phyloP scores from a whole-genome alignment of 2,113 vertebrate genomes.

The Lethenteron camtschaticum region DNA sequence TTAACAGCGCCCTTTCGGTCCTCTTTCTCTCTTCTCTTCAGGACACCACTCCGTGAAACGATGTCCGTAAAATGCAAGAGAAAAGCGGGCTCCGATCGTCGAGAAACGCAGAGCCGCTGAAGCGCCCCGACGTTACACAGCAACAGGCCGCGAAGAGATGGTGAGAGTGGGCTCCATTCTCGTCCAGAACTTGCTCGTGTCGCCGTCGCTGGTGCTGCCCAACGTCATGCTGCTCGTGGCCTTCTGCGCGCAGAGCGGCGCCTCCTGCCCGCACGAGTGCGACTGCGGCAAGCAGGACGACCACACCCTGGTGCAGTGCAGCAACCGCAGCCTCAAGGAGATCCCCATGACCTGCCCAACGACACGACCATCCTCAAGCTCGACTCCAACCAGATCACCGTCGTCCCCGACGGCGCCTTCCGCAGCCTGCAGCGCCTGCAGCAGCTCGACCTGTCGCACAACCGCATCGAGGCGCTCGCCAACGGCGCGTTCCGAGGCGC shows the following conservation, averaged over 20 bases:
- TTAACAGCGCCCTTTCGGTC: no score
- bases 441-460: constrained; percentile 83
- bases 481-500: constrained; percentile 55
- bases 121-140: no score
- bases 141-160: no score
- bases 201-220: constrained; percentile 25
- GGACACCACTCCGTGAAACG: no score
- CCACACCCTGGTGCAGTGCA: constrained; percentile 64
- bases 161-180: no score
- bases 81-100: no score
- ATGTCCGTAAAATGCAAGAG: no score
- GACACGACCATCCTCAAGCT: constrained; percentile 66
- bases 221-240: constrained; percentile 51
- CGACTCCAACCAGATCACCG: constrained; percentile 62
- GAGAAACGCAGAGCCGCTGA: no score
- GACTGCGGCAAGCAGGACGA: constrained; percentile 45
- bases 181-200: not conserved
- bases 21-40: no score
- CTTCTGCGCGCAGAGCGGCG: constrained; percentile 29
- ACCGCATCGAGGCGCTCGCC: constrained; percentile 41
- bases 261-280: constrained; percentile 55
- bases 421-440: constrained; percentile 40
- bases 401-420: constrained; percentile 54
- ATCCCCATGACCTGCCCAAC: constrained; percentile 65
- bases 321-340: constrained; percentile 47